Percentiles rank a stretch among this genome's conserved stretches.
These are phyloP conservation scores for Augochlora pura DNA, from an alignment of 1,140 invertebrate genomes.

Conservation along the genomic window DNA sequence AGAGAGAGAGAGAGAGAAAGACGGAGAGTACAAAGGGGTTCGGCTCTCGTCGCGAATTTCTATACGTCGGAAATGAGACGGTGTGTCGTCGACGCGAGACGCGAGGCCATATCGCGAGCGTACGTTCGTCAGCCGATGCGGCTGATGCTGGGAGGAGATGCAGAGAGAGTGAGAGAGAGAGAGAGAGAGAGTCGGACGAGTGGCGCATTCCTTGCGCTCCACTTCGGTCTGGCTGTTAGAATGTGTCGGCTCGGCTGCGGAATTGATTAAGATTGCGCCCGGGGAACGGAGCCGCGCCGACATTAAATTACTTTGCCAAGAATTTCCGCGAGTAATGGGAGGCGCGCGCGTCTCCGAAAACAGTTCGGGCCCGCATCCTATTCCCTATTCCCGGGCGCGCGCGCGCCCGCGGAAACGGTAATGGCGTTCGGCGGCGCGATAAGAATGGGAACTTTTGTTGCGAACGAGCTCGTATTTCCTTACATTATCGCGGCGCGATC, in stretches of 20 bases:
- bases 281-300: not conserved
- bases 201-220: not conserved
- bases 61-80: not conserved
- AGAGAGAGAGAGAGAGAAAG: too few relatives aligned
- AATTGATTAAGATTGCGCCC: constrained; percentile 45
- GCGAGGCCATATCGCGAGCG: too few relatives aligned
- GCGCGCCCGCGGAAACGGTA: constrained; percentile 1
- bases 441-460: constrained; percentile 25
- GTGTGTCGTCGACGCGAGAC: too few relatives aligned
- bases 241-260: constrained; percentile 12
- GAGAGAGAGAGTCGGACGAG: too few relatives aligned
- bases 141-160: not conserved
- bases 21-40: not conserved
- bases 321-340: constrained; percentile 35
- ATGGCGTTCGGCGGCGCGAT: constrained; percentile 16
- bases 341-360: constrained; percentile 30
- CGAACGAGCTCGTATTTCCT: constrained; percentile 16
- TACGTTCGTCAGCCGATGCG: not conserved
- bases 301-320: constrained; percentile 46
- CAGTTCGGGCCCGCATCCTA: not conserved
- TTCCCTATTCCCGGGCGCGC: not conserved
- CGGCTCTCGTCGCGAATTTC: not conserved
- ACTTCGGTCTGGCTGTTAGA: not conserved
- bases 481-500: constrained; percentile 19
- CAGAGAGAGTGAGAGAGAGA: too few relatives aligned